Percentiles rank a stretch among this genome's conserved stretches.
These are phyloP conservation scores for Carcinoscorpius rotundicauda DNA, from an alignment of 1,140 invertebrate genomes.

Conservation along the genomic window DNA sequence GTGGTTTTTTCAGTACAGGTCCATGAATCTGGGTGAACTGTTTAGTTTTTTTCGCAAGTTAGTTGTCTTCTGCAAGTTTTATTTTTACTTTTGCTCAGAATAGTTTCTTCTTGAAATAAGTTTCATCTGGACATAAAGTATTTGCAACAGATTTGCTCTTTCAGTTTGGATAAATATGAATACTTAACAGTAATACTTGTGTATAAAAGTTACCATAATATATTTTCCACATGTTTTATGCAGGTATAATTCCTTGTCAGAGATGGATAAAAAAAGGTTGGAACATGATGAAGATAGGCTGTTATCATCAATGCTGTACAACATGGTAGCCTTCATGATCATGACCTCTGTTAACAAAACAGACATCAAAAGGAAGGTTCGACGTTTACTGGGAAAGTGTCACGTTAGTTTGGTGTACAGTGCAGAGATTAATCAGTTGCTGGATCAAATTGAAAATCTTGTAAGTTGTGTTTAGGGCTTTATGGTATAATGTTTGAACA, in stretches of 20 bases:
- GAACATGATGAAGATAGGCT: slow-evolving; percentile 97
- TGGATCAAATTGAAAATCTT: slow-evolving; percentile 89
- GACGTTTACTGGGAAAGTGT: slow-evolving; percentile 81
- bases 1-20: no score
- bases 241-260: slow-evolving; percentile 24
- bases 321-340: slow-evolving; percentile 90
- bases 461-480: slow-evolving; percentile 43
- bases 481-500: no score
- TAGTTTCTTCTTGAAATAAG: no score
- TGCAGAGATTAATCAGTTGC: slow-evolving; percentile 89
- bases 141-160: no score
- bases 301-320: slow-evolving; percentile 89
- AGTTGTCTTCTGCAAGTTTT: no score
- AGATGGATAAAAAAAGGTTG: slow-evolving; percentile 72
- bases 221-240: background rate
- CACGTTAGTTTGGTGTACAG: slow-evolving; percentile 96
- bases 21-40: no score
- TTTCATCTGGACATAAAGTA: no score
- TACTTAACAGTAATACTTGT: no score
- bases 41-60: no score
- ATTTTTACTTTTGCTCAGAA: no score
- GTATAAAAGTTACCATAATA: no score
- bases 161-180: no score
- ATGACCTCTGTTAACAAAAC: slow-evolving; percentile 80
- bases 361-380: slow-evolving; percentile 81